phyloP scores from a whole-genome alignment of 2,113 vertebrate genomes.

The Dasyprocta punctata region DNA sequence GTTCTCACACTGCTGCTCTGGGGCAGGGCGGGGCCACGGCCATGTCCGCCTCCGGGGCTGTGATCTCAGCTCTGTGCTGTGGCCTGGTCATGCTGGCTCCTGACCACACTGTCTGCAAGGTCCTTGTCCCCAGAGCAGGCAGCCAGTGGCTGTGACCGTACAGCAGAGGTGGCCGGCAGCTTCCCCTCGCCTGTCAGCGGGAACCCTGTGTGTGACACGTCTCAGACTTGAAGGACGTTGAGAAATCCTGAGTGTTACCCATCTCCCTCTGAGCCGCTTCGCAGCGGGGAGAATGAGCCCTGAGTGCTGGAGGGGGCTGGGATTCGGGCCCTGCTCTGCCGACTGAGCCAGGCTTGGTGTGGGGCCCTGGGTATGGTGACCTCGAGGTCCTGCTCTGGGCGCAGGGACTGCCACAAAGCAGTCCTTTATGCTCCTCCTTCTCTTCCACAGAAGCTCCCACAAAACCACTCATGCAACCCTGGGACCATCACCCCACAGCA shows the following conservation, averaged over 20 bases:
- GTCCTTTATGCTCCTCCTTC: background rate
- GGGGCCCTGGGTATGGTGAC: background rate
- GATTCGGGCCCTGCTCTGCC: background rate
- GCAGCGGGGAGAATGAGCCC: background rate
- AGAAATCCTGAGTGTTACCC: rapidly evolving
- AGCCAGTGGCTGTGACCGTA: background rate
- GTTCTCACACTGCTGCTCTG: background rate
- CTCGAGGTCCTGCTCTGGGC: background rate
- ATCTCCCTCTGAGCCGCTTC: background rate
- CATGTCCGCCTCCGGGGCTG: background rate
- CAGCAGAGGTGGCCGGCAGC: background rate
- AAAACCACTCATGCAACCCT: background rate
- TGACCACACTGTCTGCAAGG: rapidly evolving
- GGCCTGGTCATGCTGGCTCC: background rate
- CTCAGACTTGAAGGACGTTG: rapidly evolving
- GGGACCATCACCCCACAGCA: rapidly evolving
- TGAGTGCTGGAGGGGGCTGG: rapidly evolving
- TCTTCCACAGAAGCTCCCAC: background rate
- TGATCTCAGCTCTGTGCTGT: rapidly evolving
- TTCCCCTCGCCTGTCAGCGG: rapidly evolving
- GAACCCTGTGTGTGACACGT: rapidly evolving
- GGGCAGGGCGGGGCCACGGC: background rate
- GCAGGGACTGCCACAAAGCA: background rate
- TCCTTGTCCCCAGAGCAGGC: background rate
- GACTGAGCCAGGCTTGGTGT: background rate